These are phyloP conservation scores for Agelastica alni DNA, from an alignment of 2,888 invertebrate genomes.

Conservation along the genomic window DNA sequence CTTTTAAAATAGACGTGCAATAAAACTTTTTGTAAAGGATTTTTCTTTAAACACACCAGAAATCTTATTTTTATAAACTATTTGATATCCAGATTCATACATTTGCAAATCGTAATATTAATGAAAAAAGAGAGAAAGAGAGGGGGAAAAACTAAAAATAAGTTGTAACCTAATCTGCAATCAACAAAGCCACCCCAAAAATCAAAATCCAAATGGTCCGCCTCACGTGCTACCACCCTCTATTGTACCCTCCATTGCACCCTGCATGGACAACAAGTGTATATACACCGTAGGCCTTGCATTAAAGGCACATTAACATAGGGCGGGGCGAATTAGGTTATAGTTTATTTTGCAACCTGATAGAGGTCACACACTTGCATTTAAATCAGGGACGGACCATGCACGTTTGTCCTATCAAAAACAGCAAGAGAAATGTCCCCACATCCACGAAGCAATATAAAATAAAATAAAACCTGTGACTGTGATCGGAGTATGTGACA, in stretches of 20 bases:
- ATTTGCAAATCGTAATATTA: too few relatives aligned
- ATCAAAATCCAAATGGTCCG: slow-evolving; percentile 17
- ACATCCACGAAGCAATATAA: too few relatives aligned
- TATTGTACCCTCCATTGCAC: slow-evolving; percentile 31
- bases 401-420: too few relatives aligned
- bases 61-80: too few relatives aligned
- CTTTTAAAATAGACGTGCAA: too few relatives aligned
- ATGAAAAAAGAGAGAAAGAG: slow-evolving; percentile 21
- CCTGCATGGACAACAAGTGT: slow-evolving; percentile 47
- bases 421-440: too few relatives aligned
- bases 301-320: slow-evolving; percentile 54
- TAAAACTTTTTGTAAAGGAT: too few relatives aligned
- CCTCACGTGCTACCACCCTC: slow-evolving; percentile 36
- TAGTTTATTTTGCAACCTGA: slow-evolving; percentile 53
- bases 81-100: too few relatives aligned
- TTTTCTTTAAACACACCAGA: too few relatives aligned
- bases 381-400: slow-evolving; percentile 26
- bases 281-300: slow-evolving; percentile 38
- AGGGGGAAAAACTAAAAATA: slow-evolving; percentile 36
- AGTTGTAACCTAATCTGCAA: slow-evolving; percentile 40
- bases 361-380: slow-evolving; percentile 45
- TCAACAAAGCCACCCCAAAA: slow-evolving; percentile 32
- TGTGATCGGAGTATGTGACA: too few relatives aligned
- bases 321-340: slow-evolving; percentile 49
- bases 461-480: too few relatives aligned